phyloP scores from a whole-genome alignment of 2,888 invertebrate genomes.

The Osmoderma eremita region DNA sequence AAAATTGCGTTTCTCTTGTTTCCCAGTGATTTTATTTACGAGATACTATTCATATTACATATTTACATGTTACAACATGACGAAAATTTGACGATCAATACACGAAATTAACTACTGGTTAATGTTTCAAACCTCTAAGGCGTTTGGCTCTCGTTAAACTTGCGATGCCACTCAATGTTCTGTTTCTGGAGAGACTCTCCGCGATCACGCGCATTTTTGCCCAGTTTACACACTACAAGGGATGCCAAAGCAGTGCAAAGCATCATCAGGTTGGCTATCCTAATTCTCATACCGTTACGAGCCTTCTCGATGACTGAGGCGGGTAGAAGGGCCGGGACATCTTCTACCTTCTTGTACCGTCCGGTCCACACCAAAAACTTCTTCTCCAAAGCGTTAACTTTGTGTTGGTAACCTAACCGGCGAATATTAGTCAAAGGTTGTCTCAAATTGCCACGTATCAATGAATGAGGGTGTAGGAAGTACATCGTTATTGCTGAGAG shows the following conservation, averaged over 20 bases:
- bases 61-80: too few species aligned
- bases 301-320: conserved; percentile 37
- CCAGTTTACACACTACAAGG: conserved; percentile 28
- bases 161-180: conserved; percentile 38
- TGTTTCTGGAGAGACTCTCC: conserved; percentile 38
- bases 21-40: too few species aligned
- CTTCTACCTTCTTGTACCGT: conserved; percentile 28
- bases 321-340: conserved; percentile 31
- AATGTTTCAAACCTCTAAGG: too few species aligned
- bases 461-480: too few species aligned
- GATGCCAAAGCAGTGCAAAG: conserved; percentile 19
- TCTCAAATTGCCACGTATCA: too few species aligned
- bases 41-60: too few species aligned
- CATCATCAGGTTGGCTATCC: conserved; percentile 37
- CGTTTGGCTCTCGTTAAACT: conserved; percentile 16
- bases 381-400: conserved; percentile 37
- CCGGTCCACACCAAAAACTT: conserved; percentile 39
- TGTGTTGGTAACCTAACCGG: conserved; percentile 24
- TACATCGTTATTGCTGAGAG: too few species aligned
- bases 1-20: too few species aligned
- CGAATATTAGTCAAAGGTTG: too few species aligned
- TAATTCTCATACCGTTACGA: conserved; percentile 30
- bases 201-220: conserved; percentile 28
- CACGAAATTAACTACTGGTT: too few species aligned
- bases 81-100: too few species aligned